A percentile compares a stretch with the other conserved stretches of the same genome.
Evolutionary conservation across 2,888 invertebrate genomes (phyloP).

Genomic region (Scaptomyza tumidula): DNA sequence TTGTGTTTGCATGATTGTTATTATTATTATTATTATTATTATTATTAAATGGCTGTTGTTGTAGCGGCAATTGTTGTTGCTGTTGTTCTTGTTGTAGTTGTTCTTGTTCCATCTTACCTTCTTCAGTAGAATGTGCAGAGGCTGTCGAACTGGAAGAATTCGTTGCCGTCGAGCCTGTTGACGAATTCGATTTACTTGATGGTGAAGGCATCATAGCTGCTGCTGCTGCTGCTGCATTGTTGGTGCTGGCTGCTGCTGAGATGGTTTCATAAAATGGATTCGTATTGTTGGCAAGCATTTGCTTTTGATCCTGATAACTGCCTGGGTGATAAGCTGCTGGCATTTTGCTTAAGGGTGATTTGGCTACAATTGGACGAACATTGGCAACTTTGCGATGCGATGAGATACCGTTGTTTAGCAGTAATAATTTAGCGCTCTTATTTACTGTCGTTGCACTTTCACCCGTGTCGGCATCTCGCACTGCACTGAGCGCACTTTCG

Average conservation of each 20-base stretch:
- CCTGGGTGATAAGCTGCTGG: constrained; percentile 53
- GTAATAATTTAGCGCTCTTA: constrained; percentile 66
- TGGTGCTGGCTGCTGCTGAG: constrained; percentile 6
- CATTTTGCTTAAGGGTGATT: constrained; percentile 62
- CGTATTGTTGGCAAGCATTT: constrained; percentile 75
- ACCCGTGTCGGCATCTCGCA: constrained; percentile 54
- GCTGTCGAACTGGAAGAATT: constrained; percentile 72
- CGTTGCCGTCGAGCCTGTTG: constrained; percentile 79
- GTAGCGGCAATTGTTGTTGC: constrained; percentile 11
- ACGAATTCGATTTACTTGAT: constrained; percentile 82
- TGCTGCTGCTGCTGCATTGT: constrained; percentile 18
- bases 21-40: constrained; percentile 5
- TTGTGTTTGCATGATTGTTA: constrained; percentile 19
- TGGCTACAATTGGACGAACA: constrained; percentile 82
- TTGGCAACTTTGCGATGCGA: constrained; percentile 82
- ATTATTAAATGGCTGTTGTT: constrained; percentile 11
- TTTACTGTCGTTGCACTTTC: constrained; percentile 69
- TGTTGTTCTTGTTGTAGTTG: constrained; percentile 57
- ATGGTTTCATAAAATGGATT: constrained; percentile 80
- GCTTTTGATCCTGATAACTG: constrained; percentile 74
- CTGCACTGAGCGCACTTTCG: constrained; percentile 82
- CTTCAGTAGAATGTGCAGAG: constrained; percentile 73
- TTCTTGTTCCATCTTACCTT: constrained; percentile 77
- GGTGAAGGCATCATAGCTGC: constrained; percentile 79
- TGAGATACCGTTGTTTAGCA: constrained; percentile 77